phyloP scores from a whole-genome alignment of 1,140 invertebrate species.

The Notospermus geniculatus region DNA sequence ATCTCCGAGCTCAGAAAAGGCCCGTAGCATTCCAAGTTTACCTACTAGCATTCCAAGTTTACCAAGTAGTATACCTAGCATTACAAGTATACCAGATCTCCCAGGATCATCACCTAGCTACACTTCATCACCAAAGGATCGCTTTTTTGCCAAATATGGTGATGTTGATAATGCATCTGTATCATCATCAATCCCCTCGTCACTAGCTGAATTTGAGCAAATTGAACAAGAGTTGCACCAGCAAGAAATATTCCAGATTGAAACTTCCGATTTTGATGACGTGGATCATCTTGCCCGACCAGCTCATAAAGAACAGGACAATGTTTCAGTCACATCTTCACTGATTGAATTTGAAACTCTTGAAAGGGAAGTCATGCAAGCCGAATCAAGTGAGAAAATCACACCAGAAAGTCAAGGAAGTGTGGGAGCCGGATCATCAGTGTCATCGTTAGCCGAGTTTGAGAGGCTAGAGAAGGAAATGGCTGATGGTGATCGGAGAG shows the following conservation, averaged over 20 bases:
- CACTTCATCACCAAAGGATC: too few species aligned
- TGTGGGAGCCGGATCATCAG: conserved; percentile 30
- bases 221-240: conserved; percentile 52
- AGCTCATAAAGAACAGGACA: conserved; percentile 74
- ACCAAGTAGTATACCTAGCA: too few species aligned
- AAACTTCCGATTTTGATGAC: conserved; percentile 38
- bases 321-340: conserved; percentile 86
- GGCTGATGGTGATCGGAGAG: conserved; percentile 22
- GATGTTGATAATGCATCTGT: conserved; percentile 55
- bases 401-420: conserved; percentile 39
- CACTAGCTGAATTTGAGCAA: conserved; percentile 57
- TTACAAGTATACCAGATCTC: too few species aligned
- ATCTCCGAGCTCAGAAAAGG: too few species aligned
- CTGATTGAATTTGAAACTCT: conserved; percentile 91
- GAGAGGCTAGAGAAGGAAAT: conserved; percentile 49
- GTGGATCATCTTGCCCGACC: conserved; percentile 37
- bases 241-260: conserved; percentile 32
- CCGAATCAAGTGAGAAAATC: conserved; percentile 48
- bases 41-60: too few species aligned
- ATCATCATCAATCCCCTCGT: conserved; percentile 58
- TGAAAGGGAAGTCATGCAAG: conserved; percentile 78
- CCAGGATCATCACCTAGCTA: too few species aligned
- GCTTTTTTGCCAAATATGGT: conserved; percentile 53
- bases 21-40: too few species aligned
- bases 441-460: conserved; percentile 50